Percentiles rank a stretch among this genome's conserved stretches.
Conservation (phyloP, 2,888 invertebrate genomes). For the Pseudococcus longispinus region DNA sequence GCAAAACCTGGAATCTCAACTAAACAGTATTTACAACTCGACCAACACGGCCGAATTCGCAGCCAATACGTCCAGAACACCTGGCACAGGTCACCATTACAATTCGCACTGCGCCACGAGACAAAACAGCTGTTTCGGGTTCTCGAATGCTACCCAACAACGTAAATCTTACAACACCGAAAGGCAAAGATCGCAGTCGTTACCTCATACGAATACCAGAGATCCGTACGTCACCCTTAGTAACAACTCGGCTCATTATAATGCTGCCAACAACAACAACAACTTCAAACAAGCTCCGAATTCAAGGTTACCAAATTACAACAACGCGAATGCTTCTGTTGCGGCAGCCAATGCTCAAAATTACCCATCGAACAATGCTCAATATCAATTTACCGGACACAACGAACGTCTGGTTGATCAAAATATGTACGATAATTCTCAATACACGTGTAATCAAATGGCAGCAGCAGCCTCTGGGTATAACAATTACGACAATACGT, state of each 20-base stretch:
- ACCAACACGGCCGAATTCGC: conserved; percentile 17
- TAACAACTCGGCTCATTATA: conserved; percentile 62
- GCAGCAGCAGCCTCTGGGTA: neutral
- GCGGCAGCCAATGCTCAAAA: neutral
- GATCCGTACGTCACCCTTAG: conserved; percentile 59
- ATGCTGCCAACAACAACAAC: conserved; percentile 61
- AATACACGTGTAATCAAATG: neutral
- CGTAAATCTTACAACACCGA: conserved; percentile 59
- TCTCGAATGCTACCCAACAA: conserved; percentile 59
- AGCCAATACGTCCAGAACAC: neutral
- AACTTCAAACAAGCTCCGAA: conserved; percentile 22
- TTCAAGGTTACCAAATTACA: conserved; percentile 52
- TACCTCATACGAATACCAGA: conserved; percentile 65
- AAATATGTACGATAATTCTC: neutral
- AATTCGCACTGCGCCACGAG: conserved; percentile 61
- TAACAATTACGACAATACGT: neutral
- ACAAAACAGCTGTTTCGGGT: conserved; percentile 64
- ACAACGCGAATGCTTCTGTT: conserved; percentile 60
- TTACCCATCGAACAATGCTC: neutral
- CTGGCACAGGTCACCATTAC: conserved; percentile 58
- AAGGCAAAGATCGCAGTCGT: conserved; percentile 56
- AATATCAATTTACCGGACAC: neutral
- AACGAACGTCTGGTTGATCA: conserved; percentile 13
- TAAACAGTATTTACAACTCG: conserved; percentile 38
- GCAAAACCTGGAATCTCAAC: conserved; percentile 37